Evolutionary conservation across 2,797 vertebrate genomes (phyloP), one percentile per base, ranked within the genome.

Genomic region (Anguilla megastoma): DNA sequence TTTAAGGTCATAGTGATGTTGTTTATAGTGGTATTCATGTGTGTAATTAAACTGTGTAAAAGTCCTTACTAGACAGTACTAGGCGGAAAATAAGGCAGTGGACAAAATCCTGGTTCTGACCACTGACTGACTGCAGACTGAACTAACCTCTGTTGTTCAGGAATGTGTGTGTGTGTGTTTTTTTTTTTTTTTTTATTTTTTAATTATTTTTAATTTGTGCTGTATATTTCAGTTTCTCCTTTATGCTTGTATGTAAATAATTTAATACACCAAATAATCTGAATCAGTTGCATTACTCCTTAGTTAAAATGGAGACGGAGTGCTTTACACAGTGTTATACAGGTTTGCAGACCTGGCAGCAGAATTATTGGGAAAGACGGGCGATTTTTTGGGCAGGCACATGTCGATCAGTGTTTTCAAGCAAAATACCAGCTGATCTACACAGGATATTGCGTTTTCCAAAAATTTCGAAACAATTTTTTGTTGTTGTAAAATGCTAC

Each of bases 101-200:
- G 95, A 96, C 95, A 93, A 95, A 94, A 96, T 96, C 95, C 96
- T 96, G 95, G 95, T 96, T 96, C 74, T 96, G 96, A 95, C 93
- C 92, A 92, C 92, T 92, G 87, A 91, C 94, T 87, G 93, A 94
- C 94, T 93, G 89, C 16, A 18, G 36, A 79, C 36, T 18, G 14
- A 36, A 79, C 16, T 45, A 36, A 45, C 36, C 36, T 16, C 16
- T 21, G 14, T 74, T 30, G 18, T 30, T 30, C 69, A 30, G 69
- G 69, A 74, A 33, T 36, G 12, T 33, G 93, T 41, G 54, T 87
- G 79, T 87, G 69, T 87, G 69, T 54, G 50, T 2, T 36, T 83
- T 80, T 7, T 33, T 9, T 74, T 9, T 9, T 54, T 56, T 56
- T 14, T 3, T 60, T 4, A 63, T 86, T 82, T 41, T 45, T 18